A percentile compares a stretch with the other conserved stretches of the same genome.
Conservation (phyloP, 1,140 invertebrate species). For the Caenorhabditis inopinata region DNA sequence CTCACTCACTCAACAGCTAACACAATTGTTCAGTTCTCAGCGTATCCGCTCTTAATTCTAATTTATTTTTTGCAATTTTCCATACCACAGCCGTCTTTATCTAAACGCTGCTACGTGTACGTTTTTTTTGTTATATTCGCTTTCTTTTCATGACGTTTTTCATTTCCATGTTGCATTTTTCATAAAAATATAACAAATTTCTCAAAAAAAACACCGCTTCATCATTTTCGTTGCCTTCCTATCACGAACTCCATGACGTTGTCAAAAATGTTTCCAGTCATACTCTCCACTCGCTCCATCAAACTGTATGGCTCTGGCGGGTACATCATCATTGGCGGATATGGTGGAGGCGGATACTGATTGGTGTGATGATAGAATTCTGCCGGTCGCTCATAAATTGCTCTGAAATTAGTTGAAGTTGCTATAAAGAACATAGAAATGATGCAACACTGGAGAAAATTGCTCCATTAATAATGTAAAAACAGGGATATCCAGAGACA, state of each 20-base stretch:
- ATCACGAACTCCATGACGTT: not conserved
- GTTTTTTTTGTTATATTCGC: not conserved
- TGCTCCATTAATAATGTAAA: no score
- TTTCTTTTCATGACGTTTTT: slow-evolving; percentile 10
- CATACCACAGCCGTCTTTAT: not conserved
- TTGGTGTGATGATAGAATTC: not conserved
- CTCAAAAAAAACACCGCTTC: not conserved
- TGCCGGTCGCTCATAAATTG: not conserved
- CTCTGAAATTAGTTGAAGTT: no score
- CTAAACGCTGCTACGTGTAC: slow-evolving; percentile 1
- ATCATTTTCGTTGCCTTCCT: not conserved
- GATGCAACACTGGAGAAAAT: no score
- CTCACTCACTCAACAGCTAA: not conserved
- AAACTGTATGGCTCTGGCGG: not conserved
- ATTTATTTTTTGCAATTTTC: not conserved
- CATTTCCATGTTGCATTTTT: not conserved
- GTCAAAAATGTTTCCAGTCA: slow-evolving; percentile 8
- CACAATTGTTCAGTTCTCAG: not conserved
- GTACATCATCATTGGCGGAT: slow-evolving; percentile 18
- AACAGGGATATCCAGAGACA: no score
- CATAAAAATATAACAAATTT: not conserved
- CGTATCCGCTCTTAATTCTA: not conserved
- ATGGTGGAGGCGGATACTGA: not conserved
- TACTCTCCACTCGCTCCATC: slow-evolving; percentile 1
- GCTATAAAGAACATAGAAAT: no score